Evolutionary conservation across 1,140 invertebrate species (phyloP).

Genomic region (Panagrolaimus sp.): DNA sequence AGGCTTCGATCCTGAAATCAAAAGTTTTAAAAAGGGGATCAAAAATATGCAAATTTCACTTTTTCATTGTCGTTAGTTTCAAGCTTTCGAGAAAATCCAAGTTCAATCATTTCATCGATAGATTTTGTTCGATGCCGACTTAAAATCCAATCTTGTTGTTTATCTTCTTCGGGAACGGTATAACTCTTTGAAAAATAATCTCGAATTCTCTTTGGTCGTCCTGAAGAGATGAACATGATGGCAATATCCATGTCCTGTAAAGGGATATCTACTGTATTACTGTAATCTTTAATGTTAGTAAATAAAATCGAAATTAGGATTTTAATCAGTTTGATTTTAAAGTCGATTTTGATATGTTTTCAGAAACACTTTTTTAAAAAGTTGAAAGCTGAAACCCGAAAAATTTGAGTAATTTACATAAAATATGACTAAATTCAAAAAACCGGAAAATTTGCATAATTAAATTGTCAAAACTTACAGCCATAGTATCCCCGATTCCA

Average conservation of each 20-base stretch:
- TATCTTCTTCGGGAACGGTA: conserved; percentile 32
- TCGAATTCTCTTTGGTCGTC: conserved; percentile 33
- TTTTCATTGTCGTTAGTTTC: conserved; percentile 43
- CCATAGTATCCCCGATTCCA: conserved; percentile 51
- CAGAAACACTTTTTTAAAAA: too few relatives aligned
- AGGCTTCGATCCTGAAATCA: conserved; percentile 23
- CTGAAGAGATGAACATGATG: conserved; percentile 40
- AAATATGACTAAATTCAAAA: too few relatives aligned
- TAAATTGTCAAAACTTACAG: conserved; percentile 22
- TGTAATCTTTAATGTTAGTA: neutral
- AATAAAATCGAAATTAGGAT: neutral
- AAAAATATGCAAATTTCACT: too few relatives aligned
- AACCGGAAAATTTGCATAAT: too few relatives aligned
- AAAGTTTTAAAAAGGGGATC: too few relatives aligned
- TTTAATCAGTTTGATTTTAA: too few relatives aligned
- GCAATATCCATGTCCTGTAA: conserved; percentile 50
- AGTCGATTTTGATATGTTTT: too few relatives aligned
- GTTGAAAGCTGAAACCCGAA: too few relatives aligned
- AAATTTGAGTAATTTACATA: too few relatives aligned
- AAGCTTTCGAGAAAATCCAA: conserved; percentile 39
- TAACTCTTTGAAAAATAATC: conserved; percentile 46
- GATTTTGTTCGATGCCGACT: conserved; percentile 30
- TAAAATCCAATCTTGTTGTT: conserved; percentile 38
- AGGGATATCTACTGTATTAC: neutral
- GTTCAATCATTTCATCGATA: conserved; percentile 29